phyloP scores from a whole-genome alignment of 2,888 invertebrate species.

The Papilio gigon region DNA sequence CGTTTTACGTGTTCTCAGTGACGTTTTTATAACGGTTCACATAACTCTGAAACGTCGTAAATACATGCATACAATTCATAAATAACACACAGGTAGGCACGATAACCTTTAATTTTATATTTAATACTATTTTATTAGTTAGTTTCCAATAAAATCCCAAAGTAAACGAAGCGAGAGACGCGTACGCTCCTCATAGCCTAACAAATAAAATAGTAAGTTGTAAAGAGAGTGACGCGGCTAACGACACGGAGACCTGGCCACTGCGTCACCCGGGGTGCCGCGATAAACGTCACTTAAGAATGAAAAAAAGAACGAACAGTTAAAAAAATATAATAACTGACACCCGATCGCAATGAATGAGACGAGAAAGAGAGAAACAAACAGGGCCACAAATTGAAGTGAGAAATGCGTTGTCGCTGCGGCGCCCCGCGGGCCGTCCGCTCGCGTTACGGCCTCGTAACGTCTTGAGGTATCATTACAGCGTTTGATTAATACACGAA shows the following conservation, averaged over 20 bases:
- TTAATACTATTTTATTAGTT: slow-evolving; percentile 39
- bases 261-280: slow-evolving; percentile 73
- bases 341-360: slow-evolving; percentile 74
- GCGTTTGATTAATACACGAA: slow-evolving; percentile 68
- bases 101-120: slow-evolving; percentile 35
- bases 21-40: slow-evolving; percentile 38
- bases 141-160: slow-evolving; percentile 54
- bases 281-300: slow-evolving; percentile 80
- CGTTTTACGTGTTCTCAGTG: background rate
- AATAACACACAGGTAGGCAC: slow-evolving; percentile 25
- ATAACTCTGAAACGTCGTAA: slow-evolving; percentile 36
- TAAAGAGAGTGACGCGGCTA: slow-evolving; percentile 78
- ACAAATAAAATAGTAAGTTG: slow-evolving; percentile 77
- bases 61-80: slow-evolving; percentile 33
- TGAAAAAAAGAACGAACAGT: slow-evolving; percentile 71
- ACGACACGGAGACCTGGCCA: slow-evolving; percentile 71
- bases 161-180: slow-evolving; percentile 70
- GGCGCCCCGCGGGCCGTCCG: slow-evolving; percentile 67
- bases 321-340: slow-evolving; percentile 63
- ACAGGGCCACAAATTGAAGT: slow-evolving; percentile 76
- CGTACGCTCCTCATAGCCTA: slow-evolving; percentile 78
- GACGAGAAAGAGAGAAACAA: slow-evolving; percentile 72
- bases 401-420: slow-evolving; percentile 76
- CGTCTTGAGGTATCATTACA: slow-evolving; percentile 61
- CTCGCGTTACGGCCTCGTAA: slow-evolving; percentile 48